These are phyloP conservation scores for Anagyrus pseudococci DNA, from an alignment of 2,888 invertebrate species.

Conservation along the genomic window DNA sequence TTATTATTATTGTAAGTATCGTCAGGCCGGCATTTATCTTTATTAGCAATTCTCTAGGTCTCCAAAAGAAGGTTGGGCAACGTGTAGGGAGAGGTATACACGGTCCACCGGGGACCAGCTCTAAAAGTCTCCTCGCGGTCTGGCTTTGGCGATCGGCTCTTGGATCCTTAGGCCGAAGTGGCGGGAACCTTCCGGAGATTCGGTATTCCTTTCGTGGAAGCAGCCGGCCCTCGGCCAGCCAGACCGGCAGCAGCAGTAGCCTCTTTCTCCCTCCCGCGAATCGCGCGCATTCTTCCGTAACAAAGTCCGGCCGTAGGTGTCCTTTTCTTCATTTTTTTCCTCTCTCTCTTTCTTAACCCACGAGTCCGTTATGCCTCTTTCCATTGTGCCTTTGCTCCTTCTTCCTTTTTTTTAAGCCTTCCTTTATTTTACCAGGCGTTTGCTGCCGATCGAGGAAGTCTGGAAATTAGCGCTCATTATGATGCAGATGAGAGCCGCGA, in stretches of 20 bases:
- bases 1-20: too few species aligned
- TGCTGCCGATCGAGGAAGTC: conserved; percentile 25
- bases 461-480: conserved; percentile 32
- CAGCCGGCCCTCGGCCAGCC: not conserved
- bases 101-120: too few species aligned
- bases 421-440: too few species aligned
- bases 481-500: conserved; percentile 18
- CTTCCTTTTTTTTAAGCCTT: not conserved
- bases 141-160: too few species aligned
- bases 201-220: conserved; percentile 36
- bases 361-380: conserved; percentile 8
- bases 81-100: too few species aligned
- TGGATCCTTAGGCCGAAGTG: conserved; percentile 18
- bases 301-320: conserved; percentile 23
- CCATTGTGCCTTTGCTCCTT: not conserved
- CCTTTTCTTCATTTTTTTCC: not conserved
- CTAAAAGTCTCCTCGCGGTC: too few species aligned
- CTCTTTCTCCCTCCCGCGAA: too few species aligned
- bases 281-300: conserved; percentile 22
- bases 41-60: too few species aligned
- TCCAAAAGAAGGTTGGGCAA: too few species aligned
- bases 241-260: not conserved
- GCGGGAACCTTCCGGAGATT: conserved; percentile 37
- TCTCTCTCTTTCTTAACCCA: not conserved
- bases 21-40: too few species aligned